Percentiles rank a stretch among this genome's conserved stretches.
phyloP scores from a whole-genome alignment of 1,140 invertebrate genomes.

The Musca vetustissima region DNA sequence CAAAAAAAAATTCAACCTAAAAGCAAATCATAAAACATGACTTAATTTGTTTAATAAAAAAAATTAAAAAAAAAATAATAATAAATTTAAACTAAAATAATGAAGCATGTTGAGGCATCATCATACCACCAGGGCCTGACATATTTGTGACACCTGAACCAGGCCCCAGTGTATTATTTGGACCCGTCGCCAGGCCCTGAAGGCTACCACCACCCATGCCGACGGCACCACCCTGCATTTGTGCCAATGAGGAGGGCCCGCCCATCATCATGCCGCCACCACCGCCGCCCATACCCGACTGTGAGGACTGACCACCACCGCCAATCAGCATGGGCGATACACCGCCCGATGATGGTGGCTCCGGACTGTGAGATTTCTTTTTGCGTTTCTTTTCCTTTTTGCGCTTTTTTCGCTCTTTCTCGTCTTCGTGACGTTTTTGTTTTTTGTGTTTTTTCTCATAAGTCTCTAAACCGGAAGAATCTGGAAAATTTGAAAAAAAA shows the following conservation, averaged over 20 bases:
- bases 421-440: conserved; percentile 90
- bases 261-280: conserved; percentile 41
- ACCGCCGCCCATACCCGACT: too few species aligned
- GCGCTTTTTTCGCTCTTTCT: conserved; percentile 90
- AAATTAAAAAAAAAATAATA: background rate
- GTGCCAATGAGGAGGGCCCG: conserved; percentile 33
- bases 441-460: conserved; percentile 97
- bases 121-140: conserved; percentile 32
- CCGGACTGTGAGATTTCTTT: conserved; percentile 91
- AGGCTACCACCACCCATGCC: conserved; percentile 29
- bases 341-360: conserved; percentile 63
- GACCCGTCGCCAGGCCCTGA: conserved; percentile 25
- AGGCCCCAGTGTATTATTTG: conserved; percentile 11
- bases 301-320: conserved; percentile 26
- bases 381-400: conserved; percentile 96
- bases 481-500: too few species aligned
- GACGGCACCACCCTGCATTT: conserved; percentile 29
- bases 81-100: conserved; percentile 26
- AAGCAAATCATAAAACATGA: conserved; percentile 23
- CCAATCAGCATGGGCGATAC: conserved; percentile 25
- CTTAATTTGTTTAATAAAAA: background rate
- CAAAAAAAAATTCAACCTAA: conserved; percentile 15
- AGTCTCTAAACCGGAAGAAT: conserved; percentile 71
- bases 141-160: background rate
- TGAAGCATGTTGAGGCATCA: conserved; percentile 31